Evolutionary conservation across 2,113 vertebrate genomes (phyloP).

Genomic region (Lanius ludovicianus): DNA sequence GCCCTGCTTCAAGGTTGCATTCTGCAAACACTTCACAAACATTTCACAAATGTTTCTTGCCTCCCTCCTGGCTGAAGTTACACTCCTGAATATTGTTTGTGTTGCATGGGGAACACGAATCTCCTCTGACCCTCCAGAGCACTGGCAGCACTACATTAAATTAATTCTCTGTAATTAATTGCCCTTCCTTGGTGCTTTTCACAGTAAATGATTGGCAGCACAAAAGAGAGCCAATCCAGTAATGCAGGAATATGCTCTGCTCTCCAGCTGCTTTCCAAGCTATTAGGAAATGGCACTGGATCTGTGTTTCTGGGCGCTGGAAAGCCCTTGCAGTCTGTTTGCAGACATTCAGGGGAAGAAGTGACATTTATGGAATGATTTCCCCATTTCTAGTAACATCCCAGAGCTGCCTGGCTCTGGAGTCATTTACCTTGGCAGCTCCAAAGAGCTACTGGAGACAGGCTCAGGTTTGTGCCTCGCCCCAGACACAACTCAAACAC

Average conservation of each 20-base stretch:
- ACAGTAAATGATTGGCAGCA: not conserved
- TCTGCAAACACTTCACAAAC: not conserved
- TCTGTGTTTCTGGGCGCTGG: not conserved
- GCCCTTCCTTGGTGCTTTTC: not conserved
- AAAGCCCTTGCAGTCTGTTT: not conserved
- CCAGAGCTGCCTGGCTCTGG: not conserved
- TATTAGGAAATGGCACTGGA: not conserved
- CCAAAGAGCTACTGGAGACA: not conserved
- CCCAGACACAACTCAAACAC: not conserved
- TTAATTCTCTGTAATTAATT: not conserved
- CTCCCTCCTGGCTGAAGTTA: not conserved
- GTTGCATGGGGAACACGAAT: not conserved
- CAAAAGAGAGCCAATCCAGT: not conserved
- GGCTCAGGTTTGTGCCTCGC: not conserved
- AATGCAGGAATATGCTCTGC: not conserved
- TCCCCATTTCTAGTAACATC: not conserved
- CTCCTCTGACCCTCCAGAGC: not conserved
- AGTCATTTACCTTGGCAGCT: not conserved
- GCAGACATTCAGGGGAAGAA: not conserved
- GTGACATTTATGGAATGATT: not conserved
- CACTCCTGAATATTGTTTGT: not conserved
- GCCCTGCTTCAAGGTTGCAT: slow-evolving; percentile 11
- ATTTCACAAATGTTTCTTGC: not conserved
- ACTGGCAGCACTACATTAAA: not conserved
- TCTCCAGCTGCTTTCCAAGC: not conserved